Evolutionary conservation across 1,140 invertebrate species (phyloP).

Genomic region (Augochlora pura): DNA sequence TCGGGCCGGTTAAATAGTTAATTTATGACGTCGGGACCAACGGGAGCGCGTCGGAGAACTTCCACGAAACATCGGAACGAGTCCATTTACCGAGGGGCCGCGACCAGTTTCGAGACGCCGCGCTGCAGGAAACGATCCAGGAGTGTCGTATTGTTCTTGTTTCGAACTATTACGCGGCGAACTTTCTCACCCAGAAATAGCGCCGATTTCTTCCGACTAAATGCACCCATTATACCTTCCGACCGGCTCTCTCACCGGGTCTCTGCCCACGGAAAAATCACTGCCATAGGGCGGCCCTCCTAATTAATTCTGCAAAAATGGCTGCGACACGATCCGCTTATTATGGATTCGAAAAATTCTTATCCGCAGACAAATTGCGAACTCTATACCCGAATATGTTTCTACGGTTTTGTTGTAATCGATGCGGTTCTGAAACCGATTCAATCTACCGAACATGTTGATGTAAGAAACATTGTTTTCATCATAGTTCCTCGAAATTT

Average conservation of each 20-base stretch:
- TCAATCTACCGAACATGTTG: no score
- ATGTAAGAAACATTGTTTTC: no score
- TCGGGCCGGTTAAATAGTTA: constrained; percentile 6
- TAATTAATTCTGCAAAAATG: constrained; percentile 26
- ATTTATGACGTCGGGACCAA: constrained; percentile 16
- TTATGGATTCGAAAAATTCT: no score
- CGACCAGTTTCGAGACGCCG: neutral
- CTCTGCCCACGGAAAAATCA: constrained; percentile 2
- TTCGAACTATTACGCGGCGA: neutral
- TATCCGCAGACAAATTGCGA: no score
- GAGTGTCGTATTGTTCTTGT: constrained; percentile 5
- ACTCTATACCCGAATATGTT: neutral
- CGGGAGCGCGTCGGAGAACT: neutral
- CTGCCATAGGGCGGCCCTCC: neutral
- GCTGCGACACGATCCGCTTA: neutral
- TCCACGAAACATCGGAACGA: neutral
- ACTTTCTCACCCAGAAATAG: neutral
- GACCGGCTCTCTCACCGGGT: neutral
- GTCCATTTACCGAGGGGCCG: constrained; percentile 4
- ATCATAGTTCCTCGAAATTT: no score
- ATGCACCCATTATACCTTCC: constrained; percentile 20
- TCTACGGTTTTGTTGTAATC: no score
- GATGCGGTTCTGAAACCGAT: no score
- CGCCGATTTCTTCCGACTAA: constrained; percentile 18
- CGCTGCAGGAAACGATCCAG: neutral